Percentiles rank a stretch among this genome's conserved stretches.
Evolutionary conservation across 2,888 invertebrate genomes (phyloP).

Genomic region (Amphipyra tragopoginis): DNA sequence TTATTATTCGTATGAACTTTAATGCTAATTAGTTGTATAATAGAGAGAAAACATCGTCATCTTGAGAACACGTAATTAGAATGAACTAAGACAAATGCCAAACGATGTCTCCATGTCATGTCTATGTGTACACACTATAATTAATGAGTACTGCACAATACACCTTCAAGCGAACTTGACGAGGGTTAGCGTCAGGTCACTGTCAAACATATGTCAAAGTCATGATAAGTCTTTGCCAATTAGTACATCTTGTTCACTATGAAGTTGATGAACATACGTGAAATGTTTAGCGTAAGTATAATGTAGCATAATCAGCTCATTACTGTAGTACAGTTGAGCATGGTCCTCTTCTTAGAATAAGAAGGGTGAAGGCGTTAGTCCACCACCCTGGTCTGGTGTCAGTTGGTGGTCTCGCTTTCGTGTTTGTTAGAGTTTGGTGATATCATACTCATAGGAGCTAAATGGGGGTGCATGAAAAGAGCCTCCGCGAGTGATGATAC

Average conservation of each 20-base stretch:
- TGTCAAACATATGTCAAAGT: constrained; percentile 16
- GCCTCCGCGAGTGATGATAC: too few relatives aligned
- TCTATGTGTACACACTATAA: background rate
- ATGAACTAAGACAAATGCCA: background rate
- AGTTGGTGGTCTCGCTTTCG: too few relatives aligned
- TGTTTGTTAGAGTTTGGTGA: too few relatives aligned
- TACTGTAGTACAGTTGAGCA: too few relatives aligned
- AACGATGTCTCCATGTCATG: background rate
- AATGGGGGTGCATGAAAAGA: too few relatives aligned
- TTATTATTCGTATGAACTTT: constrained; percentile 22
- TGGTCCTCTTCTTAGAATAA: too few relatives aligned
- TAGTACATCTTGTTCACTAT: background rate
- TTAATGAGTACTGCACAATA: constrained; percentile 1
- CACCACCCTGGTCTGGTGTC: too few relatives aligned
- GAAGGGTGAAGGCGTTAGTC: too few relatives aligned
- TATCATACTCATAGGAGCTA: too few relatives aligned
- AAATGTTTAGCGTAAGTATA: too few relatives aligned
- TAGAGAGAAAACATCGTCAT: constrained; percentile 14
- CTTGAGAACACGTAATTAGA: constrained; percentile 14
- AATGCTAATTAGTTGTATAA: constrained; percentile 29
- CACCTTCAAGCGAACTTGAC: constrained; percentile 20
- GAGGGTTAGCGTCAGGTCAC: constrained; percentile 9
- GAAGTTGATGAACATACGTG: too few relatives aligned
- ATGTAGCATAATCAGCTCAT: too few relatives aligned
- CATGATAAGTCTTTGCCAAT: background rate